Conservation (phyloP, 2,113 vertebrate species). For the Hippocampus comes region DNA sequence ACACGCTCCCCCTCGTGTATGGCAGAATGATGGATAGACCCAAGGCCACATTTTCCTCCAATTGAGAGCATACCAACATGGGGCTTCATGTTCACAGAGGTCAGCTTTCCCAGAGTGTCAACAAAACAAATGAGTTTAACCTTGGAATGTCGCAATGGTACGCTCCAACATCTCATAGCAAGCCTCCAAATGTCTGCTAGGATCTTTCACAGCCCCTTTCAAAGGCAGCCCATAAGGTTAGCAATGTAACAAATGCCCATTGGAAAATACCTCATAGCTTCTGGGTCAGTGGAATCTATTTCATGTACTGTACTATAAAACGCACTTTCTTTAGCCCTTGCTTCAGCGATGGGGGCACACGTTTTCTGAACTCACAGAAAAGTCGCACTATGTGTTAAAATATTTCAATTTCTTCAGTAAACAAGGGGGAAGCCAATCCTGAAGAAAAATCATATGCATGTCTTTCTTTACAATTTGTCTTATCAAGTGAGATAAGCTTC, state of each 20-base stretch:
- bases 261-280: constrained; percentile 27
- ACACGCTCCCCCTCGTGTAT: constrained; percentile 35
- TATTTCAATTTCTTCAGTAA: background rate
- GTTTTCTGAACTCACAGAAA: constrained; percentile 12
- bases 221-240: constrained; percentile 29
- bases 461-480: background rate
- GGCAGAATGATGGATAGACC: constrained; percentile 50
- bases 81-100: constrained; percentile 48
- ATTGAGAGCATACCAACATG: constrained; percentile 44
- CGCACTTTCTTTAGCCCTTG: constrained; percentile 10
- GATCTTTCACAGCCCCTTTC: constrained; percentile 20
- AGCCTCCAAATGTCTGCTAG: constrained; percentile 34
- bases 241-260: constrained; percentile 29
- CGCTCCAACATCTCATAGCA: constrained; percentile 5
- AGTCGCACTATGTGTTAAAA: constrained; percentile 10
- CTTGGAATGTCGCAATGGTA: constrained; percentile 36
- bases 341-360: background rate
- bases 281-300: constrained; percentile 19
- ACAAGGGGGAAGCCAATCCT: constrained; percentile 10
- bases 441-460: background rate
- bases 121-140: constrained; percentile 60
- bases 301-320: constrained; percentile 34
- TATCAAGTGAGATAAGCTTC: background rate
- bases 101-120: constrained; percentile 42
- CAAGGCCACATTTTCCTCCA: constrained; percentile 30